Evolutionary conservation across 2,113 vertebrate species (phyloP).

Genomic region (Callopanchax toddi): DNA sequence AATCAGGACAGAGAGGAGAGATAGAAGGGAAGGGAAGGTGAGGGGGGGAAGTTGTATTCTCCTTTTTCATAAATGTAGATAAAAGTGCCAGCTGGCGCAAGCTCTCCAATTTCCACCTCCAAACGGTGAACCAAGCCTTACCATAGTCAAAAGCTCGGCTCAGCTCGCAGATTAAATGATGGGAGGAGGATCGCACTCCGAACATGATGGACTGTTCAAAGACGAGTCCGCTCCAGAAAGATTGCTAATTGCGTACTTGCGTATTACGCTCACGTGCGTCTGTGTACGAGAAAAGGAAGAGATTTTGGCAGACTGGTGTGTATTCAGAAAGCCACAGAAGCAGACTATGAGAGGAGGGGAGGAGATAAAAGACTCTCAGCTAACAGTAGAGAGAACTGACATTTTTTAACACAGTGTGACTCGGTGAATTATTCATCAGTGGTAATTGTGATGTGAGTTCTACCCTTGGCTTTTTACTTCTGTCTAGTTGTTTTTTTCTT

Average conservation of each 20-base stretch:
- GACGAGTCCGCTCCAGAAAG: conserved; percentile 33
- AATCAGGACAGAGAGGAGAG: conserved; percentile 15
- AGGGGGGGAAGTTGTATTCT: conserved; percentile 15
- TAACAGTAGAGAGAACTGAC: conserved; percentile 12
- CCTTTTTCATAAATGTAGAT: conserved; percentile 62
- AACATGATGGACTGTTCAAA: conserved; percentile 48
- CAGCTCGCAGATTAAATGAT: conserved; percentile 31
- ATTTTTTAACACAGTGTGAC: conserved; percentile 43
- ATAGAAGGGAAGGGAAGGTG: not conserved
- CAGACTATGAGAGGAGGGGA: conserved; percentile 9
- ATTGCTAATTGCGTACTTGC: conserved; percentile 46
- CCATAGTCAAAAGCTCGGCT: conserved; percentile 36
- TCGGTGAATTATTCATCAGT: conserved; percentile 57
- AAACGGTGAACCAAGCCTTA: conserved; percentile 41
- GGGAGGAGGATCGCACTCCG: conserved; percentile 33
- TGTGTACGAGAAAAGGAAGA: not conserved
- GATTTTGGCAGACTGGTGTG: conserved; percentile 1
- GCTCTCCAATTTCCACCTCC: conserved; percentile 29
- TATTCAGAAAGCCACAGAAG: conserved; percentile 2
- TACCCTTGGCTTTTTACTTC: conserved; percentile 32
- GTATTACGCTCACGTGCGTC: conserved; percentile 34
- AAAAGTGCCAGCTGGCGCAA: conserved; percentile 54
- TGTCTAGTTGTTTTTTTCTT: conserved; percentile 21
- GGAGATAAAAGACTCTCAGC: not conserved
- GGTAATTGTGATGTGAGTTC: conserved; percentile 52